phyloP scores from a whole-genome alignment of 2,888 invertebrate genomes.

The Ormia ochracea region DNA sequence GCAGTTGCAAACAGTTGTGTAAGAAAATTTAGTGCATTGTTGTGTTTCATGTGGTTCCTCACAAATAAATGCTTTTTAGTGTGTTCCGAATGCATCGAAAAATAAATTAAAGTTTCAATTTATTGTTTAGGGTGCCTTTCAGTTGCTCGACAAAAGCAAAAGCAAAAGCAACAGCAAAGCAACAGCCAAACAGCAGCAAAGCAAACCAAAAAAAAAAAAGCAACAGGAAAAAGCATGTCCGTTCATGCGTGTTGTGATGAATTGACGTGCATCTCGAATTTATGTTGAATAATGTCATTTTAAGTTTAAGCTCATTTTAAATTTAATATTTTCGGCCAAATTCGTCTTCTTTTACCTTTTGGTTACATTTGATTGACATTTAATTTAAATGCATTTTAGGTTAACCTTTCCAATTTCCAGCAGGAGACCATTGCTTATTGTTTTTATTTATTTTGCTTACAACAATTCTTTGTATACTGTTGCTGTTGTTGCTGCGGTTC shows the following conservation, averaged over 20 bases:
- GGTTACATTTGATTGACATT: constrained; percentile 66
- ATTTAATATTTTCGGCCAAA: constrained; percentile 50
- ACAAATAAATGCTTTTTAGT: too few species aligned
- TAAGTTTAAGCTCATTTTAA: constrained; percentile 58
- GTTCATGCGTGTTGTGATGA: constrained; percentile 62
- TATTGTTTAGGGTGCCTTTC: neutral
- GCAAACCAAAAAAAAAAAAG: neutral
- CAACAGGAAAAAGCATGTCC: constrained; percentile 5
- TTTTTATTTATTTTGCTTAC: neutral
- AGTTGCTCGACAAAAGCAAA: neutral
- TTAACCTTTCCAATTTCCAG: constrained; percentile 59
- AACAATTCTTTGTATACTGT: constrained; percentile 3
- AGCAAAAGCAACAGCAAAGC: too few species aligned
- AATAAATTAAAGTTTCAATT: neutral
- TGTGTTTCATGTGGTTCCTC: too few species aligned
- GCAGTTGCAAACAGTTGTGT: too few species aligned
- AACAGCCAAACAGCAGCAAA: neutral
- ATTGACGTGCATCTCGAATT: constrained; percentile 65
- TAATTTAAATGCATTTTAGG: constrained; percentile 67
- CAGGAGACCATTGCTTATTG: constrained; percentile 40
- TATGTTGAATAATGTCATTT: constrained; percentile 65
- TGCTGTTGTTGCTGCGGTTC: neutral
- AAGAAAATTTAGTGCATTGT: too few species aligned
- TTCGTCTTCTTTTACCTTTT: constrained; percentile 30
- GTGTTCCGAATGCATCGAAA: neutral